phyloP scores from a whole-genome alignment of 1,140 invertebrate species.

The Anthonomus grandis region DNA sequence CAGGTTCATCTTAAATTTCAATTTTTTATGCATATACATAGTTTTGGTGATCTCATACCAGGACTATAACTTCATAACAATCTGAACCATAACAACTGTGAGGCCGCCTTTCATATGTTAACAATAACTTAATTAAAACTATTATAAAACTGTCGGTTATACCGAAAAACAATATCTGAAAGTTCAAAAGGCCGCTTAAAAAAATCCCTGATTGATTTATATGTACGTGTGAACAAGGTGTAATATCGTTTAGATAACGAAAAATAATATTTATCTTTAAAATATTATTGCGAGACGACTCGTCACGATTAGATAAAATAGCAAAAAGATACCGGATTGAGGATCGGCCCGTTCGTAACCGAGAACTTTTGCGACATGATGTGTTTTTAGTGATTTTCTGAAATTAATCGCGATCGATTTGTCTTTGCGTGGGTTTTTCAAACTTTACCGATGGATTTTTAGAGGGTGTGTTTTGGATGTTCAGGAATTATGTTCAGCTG shows the following conservation, averaged over 20 bases:
- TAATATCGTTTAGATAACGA: background rate
- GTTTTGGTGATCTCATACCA: too few species aligned
- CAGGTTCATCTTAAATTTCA: too few species aligned
- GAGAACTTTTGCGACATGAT: background rate
- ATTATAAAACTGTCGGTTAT: too few species aligned
- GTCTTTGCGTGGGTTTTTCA: background rate
- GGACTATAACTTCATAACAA: too few species aligned
- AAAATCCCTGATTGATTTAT: too few species aligned
- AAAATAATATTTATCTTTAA: constrained; percentile 22
- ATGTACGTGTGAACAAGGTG: too few species aligned
- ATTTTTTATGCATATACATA: too few species aligned
- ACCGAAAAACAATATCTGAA: too few species aligned
- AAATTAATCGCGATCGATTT: background rate
- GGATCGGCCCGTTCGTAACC: background rate
- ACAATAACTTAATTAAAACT: too few species aligned
- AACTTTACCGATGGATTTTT: background rate
- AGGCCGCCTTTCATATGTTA: too few species aligned
- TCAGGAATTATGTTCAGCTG: constrained; percentile 13
- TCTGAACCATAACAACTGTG: too few species aligned
- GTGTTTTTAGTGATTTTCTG: background rate
- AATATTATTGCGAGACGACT: constrained; percentile 14
- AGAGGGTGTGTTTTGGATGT: background rate
- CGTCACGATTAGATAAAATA: constrained; percentile 17
- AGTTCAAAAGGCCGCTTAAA: too few species aligned
- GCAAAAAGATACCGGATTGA: constrained; percentile 2